A percentile compares a stretch with the other conserved stretches of the same genome.
Conservation (phyloP, 2,113 vertebrate species). For the Antennarius striatus region DNA sequence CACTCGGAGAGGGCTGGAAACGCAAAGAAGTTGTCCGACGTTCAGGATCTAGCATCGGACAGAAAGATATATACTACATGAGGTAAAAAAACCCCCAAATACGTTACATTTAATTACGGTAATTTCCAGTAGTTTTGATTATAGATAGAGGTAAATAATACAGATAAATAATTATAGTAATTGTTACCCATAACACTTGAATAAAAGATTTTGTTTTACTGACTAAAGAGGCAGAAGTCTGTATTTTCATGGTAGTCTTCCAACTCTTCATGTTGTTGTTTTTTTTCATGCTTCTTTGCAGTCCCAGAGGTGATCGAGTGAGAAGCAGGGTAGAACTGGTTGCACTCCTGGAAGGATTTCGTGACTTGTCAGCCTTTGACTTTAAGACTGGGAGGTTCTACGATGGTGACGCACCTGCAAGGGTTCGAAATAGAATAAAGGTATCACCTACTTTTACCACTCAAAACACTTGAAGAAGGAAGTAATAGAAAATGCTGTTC, state of each 20-base stretch:
- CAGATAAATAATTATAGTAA: no score
- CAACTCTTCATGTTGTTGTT: not conserved
- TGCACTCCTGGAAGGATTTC: constrained; percentile 73
- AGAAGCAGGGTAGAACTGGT: constrained; percentile 86
- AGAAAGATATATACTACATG: constrained; percentile 87
- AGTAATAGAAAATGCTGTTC: no score
- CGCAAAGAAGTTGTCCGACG: constrained; percentile 85
- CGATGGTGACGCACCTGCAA: constrained; percentile 30
- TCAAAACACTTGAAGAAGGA: not conserved
- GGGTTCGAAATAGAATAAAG: constrained; percentile 51
- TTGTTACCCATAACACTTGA: no score
- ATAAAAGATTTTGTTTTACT: not conserved
- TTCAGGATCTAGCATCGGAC: constrained; percentile 83
- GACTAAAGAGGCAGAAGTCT: not conserved
- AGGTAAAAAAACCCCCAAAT: constrained; percentile 73
- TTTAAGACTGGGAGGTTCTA: constrained; percentile 83
- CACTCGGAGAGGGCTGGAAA: constrained; percentile 87
- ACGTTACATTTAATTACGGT: no score
- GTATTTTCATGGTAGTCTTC: not conserved
- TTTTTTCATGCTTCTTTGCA: constrained; percentile 42
- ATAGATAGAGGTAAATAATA: no score
- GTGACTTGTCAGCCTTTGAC: constrained; percentile 83
- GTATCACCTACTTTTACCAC: constrained; percentile 26
- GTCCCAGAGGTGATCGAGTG: constrained; percentile 83
- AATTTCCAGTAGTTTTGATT: no score